phyloP scores from a whole-genome alignment of 2,888 invertebrate species.

The Caenorhabditis doughertyi region DNA sequence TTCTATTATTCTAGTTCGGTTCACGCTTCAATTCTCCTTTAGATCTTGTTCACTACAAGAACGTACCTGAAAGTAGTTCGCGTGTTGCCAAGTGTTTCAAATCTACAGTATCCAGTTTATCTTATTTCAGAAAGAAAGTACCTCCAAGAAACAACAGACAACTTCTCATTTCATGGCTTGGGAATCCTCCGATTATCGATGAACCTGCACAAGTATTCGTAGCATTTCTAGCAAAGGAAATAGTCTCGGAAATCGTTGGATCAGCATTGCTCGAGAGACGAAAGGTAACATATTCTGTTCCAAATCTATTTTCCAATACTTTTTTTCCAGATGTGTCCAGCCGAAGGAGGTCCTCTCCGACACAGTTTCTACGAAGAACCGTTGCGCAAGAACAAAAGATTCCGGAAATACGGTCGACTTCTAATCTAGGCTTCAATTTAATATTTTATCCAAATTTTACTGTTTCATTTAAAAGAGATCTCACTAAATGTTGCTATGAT shows the following conservation, averaged over 20 bases:
- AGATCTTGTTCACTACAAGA: too few relatives aligned
- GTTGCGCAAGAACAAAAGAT: conserved; percentile 31
- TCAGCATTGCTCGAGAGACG: conserved; percentile 18
- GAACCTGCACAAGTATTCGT: conserved; percentile 45
- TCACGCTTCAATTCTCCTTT: too few relatives aligned
- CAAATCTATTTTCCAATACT: background rate
- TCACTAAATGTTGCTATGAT: background rate
- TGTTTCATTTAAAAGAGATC: background rate
- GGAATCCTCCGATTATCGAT: conserved; percentile 29
- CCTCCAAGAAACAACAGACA: conserved; percentile 29
- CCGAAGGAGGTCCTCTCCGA: conserved; percentile 14
- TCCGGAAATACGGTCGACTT: conserved; percentile 48
- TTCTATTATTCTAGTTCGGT: too few relatives aligned
- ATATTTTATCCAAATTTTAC: conserved; percentile 3
- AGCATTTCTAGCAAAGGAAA: conserved; percentile 49
- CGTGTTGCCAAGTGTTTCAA: too few relatives aligned
- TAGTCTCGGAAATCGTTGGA: conserved; percentile 34
- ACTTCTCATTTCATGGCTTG: conserved; percentile 37
- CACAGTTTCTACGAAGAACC: conserved; percentile 36
- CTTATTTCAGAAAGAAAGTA: conserved; percentile 13
- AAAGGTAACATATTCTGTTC: background rate
- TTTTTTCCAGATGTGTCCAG: conserved; percentile 17
- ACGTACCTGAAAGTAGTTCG: too few relatives aligned
- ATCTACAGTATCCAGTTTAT: too few relatives aligned
- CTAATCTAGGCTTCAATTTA: conserved; percentile 12